Evolutionary conservation across 2,888 invertebrate genomes (phyloP), one percentile per base, ranked within the genome.

Genomic region (Lapara coniferarum): DNA sequence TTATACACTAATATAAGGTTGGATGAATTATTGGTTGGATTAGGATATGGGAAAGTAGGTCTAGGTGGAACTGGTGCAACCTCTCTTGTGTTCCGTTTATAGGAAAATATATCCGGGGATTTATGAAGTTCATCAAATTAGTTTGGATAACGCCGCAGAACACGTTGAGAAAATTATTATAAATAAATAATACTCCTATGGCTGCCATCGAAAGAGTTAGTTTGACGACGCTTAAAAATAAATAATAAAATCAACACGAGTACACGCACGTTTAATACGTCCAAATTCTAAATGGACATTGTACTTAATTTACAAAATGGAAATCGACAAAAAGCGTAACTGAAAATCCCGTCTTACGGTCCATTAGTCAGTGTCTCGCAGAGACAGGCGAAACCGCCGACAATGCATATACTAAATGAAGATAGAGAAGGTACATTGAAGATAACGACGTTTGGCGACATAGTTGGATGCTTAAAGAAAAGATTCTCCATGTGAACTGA

Each of bases 271-370:
- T 19, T 59, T 19, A 13, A 19, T 49, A 63, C 49, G 59, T 19
- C 19, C 74, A 72, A 71, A 68, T 66, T 70, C 71, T 71, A 72
- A 74, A 63, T 59, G 44, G 59, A n/a, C 25, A 52, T 25, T 19
- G 19, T 63, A 68, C 66, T 58, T 51, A 51, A 68, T 68, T 56
- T 66, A 68, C 37, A 66, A 59, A 66, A 70, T 70, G 67, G 55
- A 56, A 70, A 66, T 59, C 69, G 30, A 58, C 66, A 69, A 67
- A 69, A 69, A 59, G 37, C 58, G 57, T 66, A 46, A 66, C 52
- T 66, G 66, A 67, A 66, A 58, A 57, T 56, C 66, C 44, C 16
- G n/a, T 46, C 53, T 30, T 19, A 52, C 58, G 49, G 25, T 58
- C 58, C 66, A 69, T 66, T 69, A 69, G n/a, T 66, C 59, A 63